Evolutionary conservation across 1,140 invertebrate species (phyloP), one percentile per base, ranked within the genome.

Genomic region (Chironomus striatipennis): DNA sequence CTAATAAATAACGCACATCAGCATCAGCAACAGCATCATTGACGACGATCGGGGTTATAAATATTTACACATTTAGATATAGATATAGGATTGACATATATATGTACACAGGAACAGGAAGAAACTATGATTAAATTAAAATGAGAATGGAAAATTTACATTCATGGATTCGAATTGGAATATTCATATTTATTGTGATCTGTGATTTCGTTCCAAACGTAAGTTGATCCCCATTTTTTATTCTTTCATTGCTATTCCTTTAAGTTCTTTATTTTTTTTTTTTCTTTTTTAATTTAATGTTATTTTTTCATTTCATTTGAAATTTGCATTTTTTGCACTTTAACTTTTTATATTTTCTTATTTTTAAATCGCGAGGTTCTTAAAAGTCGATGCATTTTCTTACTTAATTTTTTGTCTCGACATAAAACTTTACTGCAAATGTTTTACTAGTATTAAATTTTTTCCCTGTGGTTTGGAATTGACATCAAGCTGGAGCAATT

Each of bases 71-170:
- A n/a, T n/a, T 12, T 57, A 57, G 10, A 57, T 57, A 57, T 57
- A 57, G 24, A 34, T 34, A 57, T n/a, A 57, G n/a, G 47, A 12
- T 57, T n/a, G n/a, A 67, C 7, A 67, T 67, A 18, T 18, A 9
- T 17, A 70, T 57, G n/a, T n/a, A 57, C 47, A 57, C 65, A 21
- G 65, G 65, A 70, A 18, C n/a, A 70, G 65, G 65, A 70, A 70
- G 65, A 21, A 70, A 70, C 17, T 70, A 70, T 70, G 65, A 70
- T 70, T 18, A 70, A 70, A 70, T 21, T 70, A 70, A 70, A 70
- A 70, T 70, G 65, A 70, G 65, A 70, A 70, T 70, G 65, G 65
- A 70, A 70, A 70, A 18, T 21, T 9, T 20, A 70, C 65, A 70
- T 70, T 7, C 20, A 70, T 70, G 65, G 65, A 70, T 70, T 70